phyloP scores from a whole-genome alignment of 2,888 invertebrate genomes.

The Steinernema scapterisci region DNA sequence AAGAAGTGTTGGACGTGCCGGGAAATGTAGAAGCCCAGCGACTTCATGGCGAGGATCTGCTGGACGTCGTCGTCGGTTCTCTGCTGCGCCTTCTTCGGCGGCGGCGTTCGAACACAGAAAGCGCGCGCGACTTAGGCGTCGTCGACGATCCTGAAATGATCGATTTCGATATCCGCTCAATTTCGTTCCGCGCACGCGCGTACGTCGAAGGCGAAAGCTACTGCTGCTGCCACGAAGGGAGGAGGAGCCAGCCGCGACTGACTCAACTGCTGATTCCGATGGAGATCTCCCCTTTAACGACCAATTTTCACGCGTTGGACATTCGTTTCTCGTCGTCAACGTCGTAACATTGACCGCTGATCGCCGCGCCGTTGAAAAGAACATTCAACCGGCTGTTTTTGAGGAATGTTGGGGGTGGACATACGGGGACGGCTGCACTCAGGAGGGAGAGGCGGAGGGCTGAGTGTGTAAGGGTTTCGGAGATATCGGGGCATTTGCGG shows the following conservation, averaged over 20 bases:
- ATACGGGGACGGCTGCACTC: no score
- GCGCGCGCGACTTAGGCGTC: conserved; percentile 27
- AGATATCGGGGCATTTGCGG: no score
- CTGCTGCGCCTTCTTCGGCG: conserved; percentile 9
- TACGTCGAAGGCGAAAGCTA: conserved; percentile 1
- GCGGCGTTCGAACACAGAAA: not conserved
- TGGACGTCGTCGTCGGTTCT: conserved; percentile 5
- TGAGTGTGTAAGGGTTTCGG: no score
- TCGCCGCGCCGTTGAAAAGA: no score
- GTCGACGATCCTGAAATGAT: conserved; percentile 30
- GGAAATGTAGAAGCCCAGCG: conserved; percentile 27
- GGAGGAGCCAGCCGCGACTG: conserved; percentile 12
- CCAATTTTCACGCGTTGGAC: conserved; percentile 14
- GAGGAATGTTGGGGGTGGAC: no score
- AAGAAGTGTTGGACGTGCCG: conserved; percentile 48
- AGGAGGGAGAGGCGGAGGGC: no score
- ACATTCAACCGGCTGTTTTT: no score
- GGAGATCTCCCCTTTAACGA: conserved; percentile 21
- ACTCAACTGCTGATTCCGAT: conserved; percentile 19
- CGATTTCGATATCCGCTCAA: conserved; percentile 32
- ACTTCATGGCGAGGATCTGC: not conserved
- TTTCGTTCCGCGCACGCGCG: conserved; percentile 26
- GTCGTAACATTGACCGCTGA: conserved; percentile 16
- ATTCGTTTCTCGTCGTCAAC: not conserved
- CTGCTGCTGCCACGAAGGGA: not conserved